These are phyloP conservation scores for Pristis pectinata DNA, from an alignment of 2,797 vertebrate species.

Conservation along the genomic window DNA sequence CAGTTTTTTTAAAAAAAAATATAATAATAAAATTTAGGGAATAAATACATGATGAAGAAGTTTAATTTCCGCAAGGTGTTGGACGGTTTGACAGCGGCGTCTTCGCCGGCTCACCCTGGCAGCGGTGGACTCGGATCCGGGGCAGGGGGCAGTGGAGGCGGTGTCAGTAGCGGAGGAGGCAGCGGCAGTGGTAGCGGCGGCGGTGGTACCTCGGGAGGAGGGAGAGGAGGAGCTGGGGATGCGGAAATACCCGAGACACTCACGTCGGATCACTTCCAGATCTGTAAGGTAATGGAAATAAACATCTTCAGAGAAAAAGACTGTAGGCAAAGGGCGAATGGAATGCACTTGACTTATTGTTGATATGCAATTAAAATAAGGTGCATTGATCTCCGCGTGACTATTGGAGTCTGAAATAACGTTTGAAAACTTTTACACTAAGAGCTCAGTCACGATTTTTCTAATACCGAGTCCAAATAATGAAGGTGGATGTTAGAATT, in stretches of 20 bases:
- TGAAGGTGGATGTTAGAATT: neutral
- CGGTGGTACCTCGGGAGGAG: constrained; percentile 55
- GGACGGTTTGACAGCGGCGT: constrained; percentile 84
- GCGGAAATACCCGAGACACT: constrained; percentile 84
- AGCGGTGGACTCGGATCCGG: constrained; percentile 14
- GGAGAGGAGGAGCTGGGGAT: constrained; percentile 67
- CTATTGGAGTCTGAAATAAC: neutral
- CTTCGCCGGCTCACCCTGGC: constrained; percentile 58
- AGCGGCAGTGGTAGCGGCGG: constrained; percentile 30
- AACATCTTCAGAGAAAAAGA: no score
- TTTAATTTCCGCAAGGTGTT: constrained; percentile 91
- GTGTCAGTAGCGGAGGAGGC: constrained; percentile 42
- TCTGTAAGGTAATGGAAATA: constrained; percentile 74
- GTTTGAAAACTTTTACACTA: neutral
- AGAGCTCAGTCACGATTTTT: neutral
- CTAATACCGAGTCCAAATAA: neutral
- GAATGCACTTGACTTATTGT: neutral
- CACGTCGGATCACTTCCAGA: constrained; percentile 88
- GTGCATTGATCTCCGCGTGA: neutral
- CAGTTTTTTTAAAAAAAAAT: neutral
- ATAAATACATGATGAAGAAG: constrained; percentile 76
- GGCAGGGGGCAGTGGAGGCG: constrained; percentile 59
- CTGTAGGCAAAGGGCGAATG: no score
- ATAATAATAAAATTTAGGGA: no score
- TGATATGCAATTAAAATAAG: neutral